phyloP scores from a whole-genome alignment of 2,888 invertebrate genomes.

The Macroteleia sp. region DNA sequence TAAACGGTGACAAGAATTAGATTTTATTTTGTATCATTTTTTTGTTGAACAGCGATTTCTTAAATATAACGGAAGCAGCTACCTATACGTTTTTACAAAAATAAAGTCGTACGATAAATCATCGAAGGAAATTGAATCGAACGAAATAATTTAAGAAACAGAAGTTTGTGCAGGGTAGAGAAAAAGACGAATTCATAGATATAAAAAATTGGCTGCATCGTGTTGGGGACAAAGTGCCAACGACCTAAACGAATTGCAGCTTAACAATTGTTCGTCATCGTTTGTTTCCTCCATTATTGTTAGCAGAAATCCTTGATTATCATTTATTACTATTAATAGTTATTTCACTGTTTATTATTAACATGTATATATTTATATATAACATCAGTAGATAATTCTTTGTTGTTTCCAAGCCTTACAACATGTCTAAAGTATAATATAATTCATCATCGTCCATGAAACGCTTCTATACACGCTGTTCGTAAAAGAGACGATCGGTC shows the following conservation, averaged over 20 bases:
- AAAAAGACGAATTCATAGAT: conserved; percentile 30
- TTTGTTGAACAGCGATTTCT: conserved; percentile 10
- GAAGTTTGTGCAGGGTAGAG: background rate
- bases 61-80: conserved; percentile 28
- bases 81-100: background rate
- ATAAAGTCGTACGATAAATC: background rate
- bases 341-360: conserved; percentile 77
- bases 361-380: conserved; percentile 77
- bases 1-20: conserved; percentile 37
- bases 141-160: background rate
- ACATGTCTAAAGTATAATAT: conserved; percentile 69
- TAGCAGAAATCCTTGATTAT: conserved; percentile 38
- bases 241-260: conserved; percentile 58
- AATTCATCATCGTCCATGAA: conserved; percentile 61
- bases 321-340: conserved; percentile 66
- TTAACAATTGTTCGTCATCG: conserved; percentile 46
- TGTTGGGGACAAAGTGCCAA: conserved; percentile 45
- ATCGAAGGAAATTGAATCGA: background rate
- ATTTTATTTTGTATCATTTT: conserved; percentile 9
- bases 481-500: conserved; percentile 60
- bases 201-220: conserved; percentile 41
- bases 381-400: conserved; percentile 78
- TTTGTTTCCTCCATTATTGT: conserved; percentile 48
- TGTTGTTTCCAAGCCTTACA: conserved; percentile 76
- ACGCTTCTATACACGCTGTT: conserved; percentile 66